A percentile compares a stretch with the other conserved stretches of the same genome.
Evolutionary conservation across 2,888 invertebrate genomes (phyloP).

Genomic region (Epinotia brunnichana): DNA sequence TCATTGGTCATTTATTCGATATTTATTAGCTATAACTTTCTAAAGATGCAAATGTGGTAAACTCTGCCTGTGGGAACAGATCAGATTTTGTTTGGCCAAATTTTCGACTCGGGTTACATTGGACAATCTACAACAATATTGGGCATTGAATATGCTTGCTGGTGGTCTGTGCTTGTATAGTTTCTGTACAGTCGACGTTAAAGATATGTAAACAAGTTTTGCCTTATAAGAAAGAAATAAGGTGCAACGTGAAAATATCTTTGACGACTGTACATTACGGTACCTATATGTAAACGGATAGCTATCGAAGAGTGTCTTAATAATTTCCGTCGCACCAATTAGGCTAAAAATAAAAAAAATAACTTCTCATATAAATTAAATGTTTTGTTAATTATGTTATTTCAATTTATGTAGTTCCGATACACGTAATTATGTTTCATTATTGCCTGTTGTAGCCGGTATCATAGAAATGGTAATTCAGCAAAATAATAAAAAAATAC

Average conservation of each 20-base stretch:
- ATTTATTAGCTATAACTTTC: conserved; percentile 36
- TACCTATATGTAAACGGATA: background rate
- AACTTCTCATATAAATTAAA: background rate
- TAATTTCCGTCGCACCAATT: background rate
- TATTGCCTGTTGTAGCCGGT: background rate
- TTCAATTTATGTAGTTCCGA: too few relatives aligned
- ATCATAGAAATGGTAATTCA: background rate
- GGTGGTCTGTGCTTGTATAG: background rate
- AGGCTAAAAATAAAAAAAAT: background rate
- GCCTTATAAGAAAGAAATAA: too few relatives aligned
- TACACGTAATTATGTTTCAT: conserved; percentile 1
- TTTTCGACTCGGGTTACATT: background rate
- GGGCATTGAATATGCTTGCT: background rate
- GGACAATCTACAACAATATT: too few relatives aligned
- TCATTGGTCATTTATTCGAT: conserved; percentile 35
- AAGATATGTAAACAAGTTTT: too few relatives aligned
- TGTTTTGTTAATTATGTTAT: too few relatives aligned
- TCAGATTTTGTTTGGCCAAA: conserved; percentile 3
- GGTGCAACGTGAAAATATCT: too few relatives aligned
- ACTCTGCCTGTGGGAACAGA: conserved; percentile 13
- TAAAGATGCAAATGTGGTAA: conserved; percentile 36
- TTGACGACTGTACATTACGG: too few relatives aligned
- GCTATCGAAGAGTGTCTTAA: background rate
- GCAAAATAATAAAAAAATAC: background rate
- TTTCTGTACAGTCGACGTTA: background rate